Conservation (phyloP, 1,140 invertebrate genomes). For the Orchesella cincta region DNA sequence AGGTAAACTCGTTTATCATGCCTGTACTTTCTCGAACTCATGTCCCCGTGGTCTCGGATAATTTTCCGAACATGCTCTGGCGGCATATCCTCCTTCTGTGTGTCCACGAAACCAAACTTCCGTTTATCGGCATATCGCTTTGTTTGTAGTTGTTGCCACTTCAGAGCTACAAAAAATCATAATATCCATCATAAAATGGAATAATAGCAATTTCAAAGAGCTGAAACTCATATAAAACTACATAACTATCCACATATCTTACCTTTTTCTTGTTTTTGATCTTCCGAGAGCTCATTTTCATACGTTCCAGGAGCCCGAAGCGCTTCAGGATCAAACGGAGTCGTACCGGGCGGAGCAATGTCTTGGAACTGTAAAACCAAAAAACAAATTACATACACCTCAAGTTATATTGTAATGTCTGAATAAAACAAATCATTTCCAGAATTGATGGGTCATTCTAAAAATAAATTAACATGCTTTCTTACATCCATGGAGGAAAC, state of each 20-base stretch:
- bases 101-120: slow-evolving; percentile 98
- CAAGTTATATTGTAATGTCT: background rate
- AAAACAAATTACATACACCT: background rate
- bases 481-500: slow-evolving; percentile 5
- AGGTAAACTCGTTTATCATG: slow-evolving; percentile 99
- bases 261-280: slow-evolving; percentile 24
- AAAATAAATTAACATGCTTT: background rate
- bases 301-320: background rate
- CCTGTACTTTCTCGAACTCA: slow-evolving; percentile 97
- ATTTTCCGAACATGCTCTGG: slow-evolving; percentile 99
- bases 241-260: background rate
- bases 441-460: no score
- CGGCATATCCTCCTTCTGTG: slow-evolving; percentile 99
- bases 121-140: slow-evolving; percentile 97
- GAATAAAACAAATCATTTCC: no score
- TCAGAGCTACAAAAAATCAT: slow-evolving; percentile 68
- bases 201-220: no score
- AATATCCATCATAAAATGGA: background rate
- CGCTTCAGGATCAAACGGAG: slow-evolving; percentile 12
- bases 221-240: background rate
- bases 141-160: slow-evolving; percentile 98
- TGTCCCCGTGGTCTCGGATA: slow-evolving; percentile 98
- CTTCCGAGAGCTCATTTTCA: slow-evolving; percentile 7
- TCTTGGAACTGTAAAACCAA: background rate
- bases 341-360: background rate